phyloP scores from a whole-genome alignment of 2,113 vertebrate species.

The Cochlearius cochlearius region DNA sequence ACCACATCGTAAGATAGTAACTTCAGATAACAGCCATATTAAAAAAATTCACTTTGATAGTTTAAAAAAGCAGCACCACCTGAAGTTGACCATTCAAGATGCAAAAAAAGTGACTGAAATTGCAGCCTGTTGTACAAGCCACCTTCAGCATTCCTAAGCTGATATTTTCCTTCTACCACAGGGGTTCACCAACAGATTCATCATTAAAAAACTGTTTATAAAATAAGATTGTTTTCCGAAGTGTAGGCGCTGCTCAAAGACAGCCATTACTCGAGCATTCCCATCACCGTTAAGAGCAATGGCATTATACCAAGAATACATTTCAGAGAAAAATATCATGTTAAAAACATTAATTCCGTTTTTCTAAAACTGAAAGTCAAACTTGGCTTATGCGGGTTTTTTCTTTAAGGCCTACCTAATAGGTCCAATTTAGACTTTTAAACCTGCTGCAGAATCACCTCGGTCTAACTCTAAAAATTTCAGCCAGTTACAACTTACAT shows the following conservation, averaged over 20 bases:
- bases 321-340: rapidly evolving
- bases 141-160: neutral
- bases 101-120: neutral
- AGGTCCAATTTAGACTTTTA: neutral
- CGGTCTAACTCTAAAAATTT: neutral
- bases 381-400: rapidly evolving
- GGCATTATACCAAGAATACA: rapidly evolving
- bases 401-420: neutral
- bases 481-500: neutral
- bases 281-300: neutral
- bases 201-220: rapidly evolving
- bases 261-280: neutral
- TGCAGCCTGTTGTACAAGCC: rapidly evolving
- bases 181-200: rapidly evolving
- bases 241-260: neutral
- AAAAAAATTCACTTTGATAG: neutral
- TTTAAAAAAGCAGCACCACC: neutral
- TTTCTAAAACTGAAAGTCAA: neutral
- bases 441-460: neutral
- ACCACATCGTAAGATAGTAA: rapidly evolving
- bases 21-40: rapidly evolving
- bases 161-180: neutral
- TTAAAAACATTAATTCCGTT: neutral
- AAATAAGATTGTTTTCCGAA: neutral
- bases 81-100: neutral